Base-by-base conservation (phyloP, 2,888 invertebrate genomes). In the Papilio elwesi region DNA sequence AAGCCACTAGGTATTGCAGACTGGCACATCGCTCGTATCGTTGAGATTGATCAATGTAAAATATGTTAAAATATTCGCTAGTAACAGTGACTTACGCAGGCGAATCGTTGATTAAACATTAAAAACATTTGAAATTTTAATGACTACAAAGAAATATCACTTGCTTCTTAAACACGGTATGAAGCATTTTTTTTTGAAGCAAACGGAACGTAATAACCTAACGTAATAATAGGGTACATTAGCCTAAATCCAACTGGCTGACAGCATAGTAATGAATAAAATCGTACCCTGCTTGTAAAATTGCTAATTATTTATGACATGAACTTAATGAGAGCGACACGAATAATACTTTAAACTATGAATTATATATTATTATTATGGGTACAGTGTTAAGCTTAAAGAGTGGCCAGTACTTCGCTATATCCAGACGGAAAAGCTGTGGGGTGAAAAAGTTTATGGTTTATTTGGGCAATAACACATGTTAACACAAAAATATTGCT, bases 151-250 rank as follows among this genome's bases (percentile, higher is more conserved):
- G 8, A 16, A 49, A 13, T 6, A 16, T 15, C 7, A 10, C 8
- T 53, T 8, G 53, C 16, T 53, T 53, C 15, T 16, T 53, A 16
- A 66, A 43, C 47, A 26, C 63, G 36, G 13, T 52, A 52, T 47
- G n/a, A 11, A 12, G 66, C 43, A 36, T 15, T 62, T 53, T 63
- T 72, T 72, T 72, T 72, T 52, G 10, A 36, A 52, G 51, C 36
- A 67, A 67, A 71, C 63, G n/a, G 48, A 64, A 48, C 47, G 47
- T 68, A 63, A 63, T 36, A 71, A 36, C 63, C 63, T 1, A 49
- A 36, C 16, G 26, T 49, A 52, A 36, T 47, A 55, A 66, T 63
- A 38, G 16, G 26, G 26, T 26, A 26, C 49, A 65, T 59, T 59
- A 49, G 38, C 57, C 57, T 57, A 71, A 38, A 49, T 65, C 36